phyloP scores from a whole-genome alignment of 2,113 vertebrate species.

The Brachyistius frenatus region DNA sequence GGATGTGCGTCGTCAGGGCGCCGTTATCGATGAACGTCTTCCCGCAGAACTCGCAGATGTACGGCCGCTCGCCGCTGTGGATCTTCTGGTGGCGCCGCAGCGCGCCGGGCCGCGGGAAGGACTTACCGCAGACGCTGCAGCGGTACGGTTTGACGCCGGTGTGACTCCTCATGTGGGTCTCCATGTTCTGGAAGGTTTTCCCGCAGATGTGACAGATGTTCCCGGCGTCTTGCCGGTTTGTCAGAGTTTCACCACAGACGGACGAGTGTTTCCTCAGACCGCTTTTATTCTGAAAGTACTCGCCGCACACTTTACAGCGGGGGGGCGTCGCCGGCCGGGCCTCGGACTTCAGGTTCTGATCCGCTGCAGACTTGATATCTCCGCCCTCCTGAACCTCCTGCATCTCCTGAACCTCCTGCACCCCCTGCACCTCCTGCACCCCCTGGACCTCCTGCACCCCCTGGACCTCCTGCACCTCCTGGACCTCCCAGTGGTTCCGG shows the following conservation, averaged over 20 bases:
- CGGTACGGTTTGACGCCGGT: conserved; percentile 60
- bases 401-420: no score
- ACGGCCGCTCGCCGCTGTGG: conserved; percentile 52
- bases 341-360: conserved; percentile 4
- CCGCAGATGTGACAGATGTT: conserved; percentile 77
- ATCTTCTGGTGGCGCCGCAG: conserved; percentile 61
- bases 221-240: not conserved
- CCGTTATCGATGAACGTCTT: conserved; percentile 46
- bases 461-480: not conserved
- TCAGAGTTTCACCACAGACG: conserved; percentile 30
- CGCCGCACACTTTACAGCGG: conserved; percentile 52
- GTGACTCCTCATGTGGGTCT: conserved; percentile 71
- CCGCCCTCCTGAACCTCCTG: not conserved
- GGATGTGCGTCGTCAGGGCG: conserved; percentile 58
- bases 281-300: conserved; percentile 39
- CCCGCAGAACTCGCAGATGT: conserved; percentile 63
- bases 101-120: conserved; percentile 45
- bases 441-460: no score
- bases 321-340: not conserved
- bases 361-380: fast-evolving
- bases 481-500: conserved; percentile 7
- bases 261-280: conserved; percentile 58
- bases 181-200: conserved; percentile 66
- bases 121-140: conserved; percentile 59
- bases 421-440: no score